Percentiles rank a stretch among this genome's conserved stretches.
These are phyloP conservation scores for Eupithecia subumbrata DNA, from an alignment of 2,888 invertebrate genomes.

Conservation along the genomic window DNA sequence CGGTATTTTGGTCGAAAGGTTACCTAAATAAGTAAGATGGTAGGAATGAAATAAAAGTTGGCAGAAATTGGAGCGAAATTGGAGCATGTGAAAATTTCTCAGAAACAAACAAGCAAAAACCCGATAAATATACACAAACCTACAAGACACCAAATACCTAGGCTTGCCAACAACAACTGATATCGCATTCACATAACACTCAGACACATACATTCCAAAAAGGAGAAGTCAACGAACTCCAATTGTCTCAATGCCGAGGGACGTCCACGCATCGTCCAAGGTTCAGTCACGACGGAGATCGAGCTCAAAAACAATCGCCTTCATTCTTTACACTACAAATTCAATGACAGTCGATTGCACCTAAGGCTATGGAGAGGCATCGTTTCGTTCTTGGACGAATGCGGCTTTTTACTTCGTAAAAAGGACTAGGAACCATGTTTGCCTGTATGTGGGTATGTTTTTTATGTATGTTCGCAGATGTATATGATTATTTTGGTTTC, in stretches of 20 bases:
- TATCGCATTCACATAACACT: neutral
- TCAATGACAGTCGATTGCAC: neutral
- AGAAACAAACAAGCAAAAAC: neutral
- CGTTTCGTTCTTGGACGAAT: too few species aligned
- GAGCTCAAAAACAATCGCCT: neutral
- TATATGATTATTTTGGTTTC: too few species aligned
- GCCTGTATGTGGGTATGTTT: too few species aligned
- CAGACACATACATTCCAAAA: conserved; percentile 6
- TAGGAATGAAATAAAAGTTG: neutral
- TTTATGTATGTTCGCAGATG: too few species aligned
- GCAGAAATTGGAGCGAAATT: neutral
- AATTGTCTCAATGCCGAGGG: neutral
- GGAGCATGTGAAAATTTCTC: neutral
- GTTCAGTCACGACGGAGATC: neutral
- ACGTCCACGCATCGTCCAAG: neutral
- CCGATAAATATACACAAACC: neutral
- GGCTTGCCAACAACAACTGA: neutral
- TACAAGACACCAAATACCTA: neutral
- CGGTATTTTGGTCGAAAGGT: neutral
- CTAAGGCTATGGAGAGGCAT: neutral
- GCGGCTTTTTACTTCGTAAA: too few species aligned
- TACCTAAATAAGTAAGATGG: neutral
- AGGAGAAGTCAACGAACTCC: neutral
- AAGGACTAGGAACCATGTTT: too few species aligned
- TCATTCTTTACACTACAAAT: neutral